Percentiles rank a stretch among this genome's conserved stretches.
Evolutionary conservation across 1,140 invertebrate species (phyloP).

Genomic region (Drosophila asahinai): DNA sequence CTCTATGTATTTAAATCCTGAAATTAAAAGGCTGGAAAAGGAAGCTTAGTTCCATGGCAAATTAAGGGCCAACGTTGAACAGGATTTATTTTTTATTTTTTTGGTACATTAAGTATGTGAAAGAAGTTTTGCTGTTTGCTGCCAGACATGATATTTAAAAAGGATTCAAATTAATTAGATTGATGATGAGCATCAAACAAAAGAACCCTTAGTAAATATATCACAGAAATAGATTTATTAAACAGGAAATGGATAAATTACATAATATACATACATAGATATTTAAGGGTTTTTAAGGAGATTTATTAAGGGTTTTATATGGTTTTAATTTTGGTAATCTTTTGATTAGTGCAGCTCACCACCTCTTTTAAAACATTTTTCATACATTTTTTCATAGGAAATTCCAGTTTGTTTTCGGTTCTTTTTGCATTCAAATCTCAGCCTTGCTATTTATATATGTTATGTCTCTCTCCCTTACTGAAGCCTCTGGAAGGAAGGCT

Average conservation of each 20-base stretch:
- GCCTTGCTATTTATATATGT: background rate
- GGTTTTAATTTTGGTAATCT: too few relatives aligned
- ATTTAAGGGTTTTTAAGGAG: background rate
- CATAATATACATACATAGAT: too few relatives aligned
- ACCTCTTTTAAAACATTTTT: background rate
- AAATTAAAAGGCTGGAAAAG: slow-evolving; percentile 3
- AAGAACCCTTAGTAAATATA: background rate
- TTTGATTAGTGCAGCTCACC: too few relatives aligned
- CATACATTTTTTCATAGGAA: background rate
- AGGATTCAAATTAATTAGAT: slow-evolving; percentile 12
- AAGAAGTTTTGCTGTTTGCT: slow-evolving; percentile 3
- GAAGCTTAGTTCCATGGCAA: slow-evolving; percentile 9
- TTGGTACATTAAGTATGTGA: background rate
- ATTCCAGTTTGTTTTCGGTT: too few relatives aligned
- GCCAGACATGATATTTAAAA: slow-evolving; percentile 7
- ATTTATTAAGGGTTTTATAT: too few relatives aligned
- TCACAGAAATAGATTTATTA: background rate
- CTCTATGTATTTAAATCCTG: slow-evolving; percentile 37
- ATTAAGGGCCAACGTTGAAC: slow-evolving; percentile 23
- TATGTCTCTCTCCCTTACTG: background rate
- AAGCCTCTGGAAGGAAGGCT: background rate
- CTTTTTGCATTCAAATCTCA: slow-evolving; percentile 1
- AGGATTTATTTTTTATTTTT: slow-evolving; percentile 34
- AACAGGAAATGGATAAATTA: too few relatives aligned
- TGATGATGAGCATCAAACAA: background rate